Evolutionary conservation across 2,113 vertebrate species (phyloP).

Genomic region (Petrocephalus zakoni): DNA sequence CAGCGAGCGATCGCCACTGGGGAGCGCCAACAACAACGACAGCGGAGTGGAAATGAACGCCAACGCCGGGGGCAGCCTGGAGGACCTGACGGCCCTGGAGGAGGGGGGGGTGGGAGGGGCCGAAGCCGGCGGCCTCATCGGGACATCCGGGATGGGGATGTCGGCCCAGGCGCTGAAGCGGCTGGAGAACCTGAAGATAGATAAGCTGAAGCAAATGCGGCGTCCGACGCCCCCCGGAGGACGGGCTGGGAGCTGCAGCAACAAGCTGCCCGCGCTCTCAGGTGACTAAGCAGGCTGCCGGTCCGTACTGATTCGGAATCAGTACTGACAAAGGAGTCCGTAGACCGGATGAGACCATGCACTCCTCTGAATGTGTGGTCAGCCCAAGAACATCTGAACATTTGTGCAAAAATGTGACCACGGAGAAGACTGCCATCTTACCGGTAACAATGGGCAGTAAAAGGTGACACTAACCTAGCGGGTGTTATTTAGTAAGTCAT

Average conservation of each 20-base stretch:
- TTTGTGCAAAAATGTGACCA: background rate
- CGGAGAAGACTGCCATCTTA: background rate
- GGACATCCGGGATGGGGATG: slow-evolving; percentile 67
- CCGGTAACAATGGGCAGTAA: background rate
- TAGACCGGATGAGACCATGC: background rate
- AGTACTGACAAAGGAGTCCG: no score
- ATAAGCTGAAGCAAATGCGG: slow-evolving; percentile 84
- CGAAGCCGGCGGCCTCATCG: slow-evolving; percentile 50
- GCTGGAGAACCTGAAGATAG: slow-evolving; percentile 89
- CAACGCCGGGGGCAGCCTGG: slow-evolving; percentile 81
- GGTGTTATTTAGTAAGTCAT: background rate
- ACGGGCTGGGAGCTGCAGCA: slow-evolving; percentile 52
- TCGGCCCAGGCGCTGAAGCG: slow-evolving; percentile 78
- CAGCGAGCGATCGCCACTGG: slow-evolving; percentile 88
- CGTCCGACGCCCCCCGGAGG: slow-evolving; percentile 56
- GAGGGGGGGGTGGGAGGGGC: slow-evolving; percentile 64
- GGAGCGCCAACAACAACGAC: slow-evolving; percentile 92
- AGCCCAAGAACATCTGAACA: background rate
- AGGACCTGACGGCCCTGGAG: slow-evolving; percentile 85
- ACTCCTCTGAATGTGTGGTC: background rate
- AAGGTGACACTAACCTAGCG: background rate
- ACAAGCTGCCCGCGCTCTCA: slow-evolving; percentile 74
- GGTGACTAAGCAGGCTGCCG: slow-evolving; percentile 55
- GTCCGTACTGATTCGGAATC: no score
- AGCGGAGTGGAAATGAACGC: slow-evolving; percentile 95